A percentile compares a stretch with the other conserved stretches of the same genome.
Evolutionary conservation across 2,888 invertebrate genomes (phyloP).

Genomic region (Trachelus tabidus): DNA sequence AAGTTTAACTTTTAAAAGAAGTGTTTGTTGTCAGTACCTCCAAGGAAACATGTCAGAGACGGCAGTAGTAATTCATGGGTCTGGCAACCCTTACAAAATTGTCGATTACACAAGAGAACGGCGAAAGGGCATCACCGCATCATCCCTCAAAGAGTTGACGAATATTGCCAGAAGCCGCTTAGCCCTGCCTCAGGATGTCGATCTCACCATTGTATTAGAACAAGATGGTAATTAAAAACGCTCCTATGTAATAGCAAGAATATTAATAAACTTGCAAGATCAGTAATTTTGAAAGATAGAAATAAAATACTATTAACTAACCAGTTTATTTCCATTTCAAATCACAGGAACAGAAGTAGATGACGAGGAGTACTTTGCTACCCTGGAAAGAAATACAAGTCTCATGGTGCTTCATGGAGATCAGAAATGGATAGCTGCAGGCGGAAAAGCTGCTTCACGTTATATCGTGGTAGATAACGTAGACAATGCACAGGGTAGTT

Average conservation of each 20-base stretch:
- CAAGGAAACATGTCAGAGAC: conserved; percentile 32
- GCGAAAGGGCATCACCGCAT: conserved; percentile 85
- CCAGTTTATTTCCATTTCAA: neutral
- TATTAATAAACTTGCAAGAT: neutral
- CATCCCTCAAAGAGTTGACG: conserved; percentile 81
- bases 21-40: neutral
- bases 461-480: conserved; percentile 55
- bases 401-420: conserved; percentile 83
- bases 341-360: conserved; percentile 86
- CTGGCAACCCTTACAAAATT: conserved; percentile 80
- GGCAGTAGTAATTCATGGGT: conserved; percentile 44
- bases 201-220: conserved; percentile 86
- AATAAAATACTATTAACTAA: neutral
- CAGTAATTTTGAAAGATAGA: neutral
- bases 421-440: conserved; percentile 77
- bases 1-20: neutral
- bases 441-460: conserved; percentile 51
- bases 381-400: conserved; percentile 87
- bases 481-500: conserved; percentile 46
- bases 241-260: neutral
- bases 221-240: conserved; percentile 73
- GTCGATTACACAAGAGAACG: conserved; percentile 83
- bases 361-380: conserved; percentile 94
- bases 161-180: conserved; percentile 82
- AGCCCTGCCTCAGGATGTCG: conserved; percentile 71